These are phyloP conservation scores for Labroides dimidiatus DNA, from an alignment of 2,797 vertebrate species.

Conservation along the genomic window DNA sequence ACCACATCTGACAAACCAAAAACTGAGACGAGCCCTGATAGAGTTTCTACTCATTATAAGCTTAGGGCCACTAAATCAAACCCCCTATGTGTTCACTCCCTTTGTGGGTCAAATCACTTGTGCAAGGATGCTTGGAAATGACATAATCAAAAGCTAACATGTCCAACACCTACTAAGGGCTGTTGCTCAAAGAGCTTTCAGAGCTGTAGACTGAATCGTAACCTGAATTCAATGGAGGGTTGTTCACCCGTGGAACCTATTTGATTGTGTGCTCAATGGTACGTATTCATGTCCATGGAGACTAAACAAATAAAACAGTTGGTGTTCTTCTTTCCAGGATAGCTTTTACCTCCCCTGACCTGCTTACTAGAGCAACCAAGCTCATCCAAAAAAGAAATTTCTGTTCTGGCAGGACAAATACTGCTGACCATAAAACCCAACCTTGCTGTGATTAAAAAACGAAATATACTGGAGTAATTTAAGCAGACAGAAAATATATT, in stretches of 20 bases:
- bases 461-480: slow-evolving; percentile 21
- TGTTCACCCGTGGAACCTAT: slow-evolving; percentile 51
- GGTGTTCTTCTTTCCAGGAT: slow-evolving; percentile 35
- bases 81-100: slow-evolving; percentile 35
- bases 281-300: slow-evolving; percentile 67
- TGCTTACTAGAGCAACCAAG: slow-evolving; percentile 27
- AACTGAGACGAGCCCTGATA: slow-evolving; percentile 30
- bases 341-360: slow-evolving; percentile 51
- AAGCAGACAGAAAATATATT: slow-evolving; percentile 28
- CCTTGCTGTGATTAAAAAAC: slow-evolving; percentile 27
- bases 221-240: slow-evolving; percentile 28
- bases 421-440: slow-evolving; percentile 52
- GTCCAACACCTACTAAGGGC: slow-evolving; percentile 58
- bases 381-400: slow-evolving; percentile 47
- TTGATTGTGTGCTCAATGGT: slow-evolving; percentile 56
- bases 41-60: slow-evolving; percentile 35
- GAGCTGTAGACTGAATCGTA: slow-evolving; percentile 32
- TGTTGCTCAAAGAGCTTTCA: not conserved
- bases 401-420: slow-evolving; percentile 43
- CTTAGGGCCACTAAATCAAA: slow-evolving; percentile 40
- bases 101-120: slow-evolving; percentile 35
- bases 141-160: slow-evolving; percentile 57
- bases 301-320: slow-evolving; percentile 58
- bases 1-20: slow-evolving; percentile 48
- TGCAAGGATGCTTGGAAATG: slow-evolving; percentile 50